A percentile compares a stretch with the other conserved stretches of the same genome.
Evolutionary conservation across 1,140 invertebrate genomes (phyloP).

Genomic region (Eumaeus atala): DNA sequence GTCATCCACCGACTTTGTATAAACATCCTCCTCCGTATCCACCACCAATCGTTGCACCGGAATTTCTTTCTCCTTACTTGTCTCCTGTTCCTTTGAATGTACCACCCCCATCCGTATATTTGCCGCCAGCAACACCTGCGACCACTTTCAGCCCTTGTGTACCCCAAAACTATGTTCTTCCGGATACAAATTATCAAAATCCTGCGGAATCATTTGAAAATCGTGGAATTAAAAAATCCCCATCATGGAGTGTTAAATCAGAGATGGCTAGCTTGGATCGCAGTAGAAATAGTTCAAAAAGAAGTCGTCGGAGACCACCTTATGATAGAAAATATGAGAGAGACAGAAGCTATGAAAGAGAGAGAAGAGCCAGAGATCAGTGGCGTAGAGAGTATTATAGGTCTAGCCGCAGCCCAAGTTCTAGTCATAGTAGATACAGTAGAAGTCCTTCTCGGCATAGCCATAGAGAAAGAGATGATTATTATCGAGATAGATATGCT

Average conservation of each 20-base stretch:
- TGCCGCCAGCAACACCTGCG: constrained; percentile 9
- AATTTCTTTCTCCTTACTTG: constrained; percentile 2
- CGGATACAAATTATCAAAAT: background rate
- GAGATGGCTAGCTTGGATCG: background rate
- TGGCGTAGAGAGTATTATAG: constrained; percentile 14
- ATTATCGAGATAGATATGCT: constrained; percentile 33
- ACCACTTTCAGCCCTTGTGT: constrained; percentile 16
- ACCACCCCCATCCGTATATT: constrained; percentile 28
- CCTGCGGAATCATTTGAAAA: constrained; percentile 1
- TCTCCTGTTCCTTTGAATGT: constrained; percentile 23
- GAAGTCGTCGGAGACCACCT: constrained; percentile 3
- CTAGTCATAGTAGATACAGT: constrained; percentile 24
- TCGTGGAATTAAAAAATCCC: background rate
- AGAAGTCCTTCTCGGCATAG: constrained; percentile 38
- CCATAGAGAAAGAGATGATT: constrained; percentile 28
- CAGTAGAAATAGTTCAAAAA: background rate
- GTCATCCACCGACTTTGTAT: constrained; percentile 26
- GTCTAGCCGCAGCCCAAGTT: constrained; percentile 35
- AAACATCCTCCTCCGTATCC: constrained; percentile 25
- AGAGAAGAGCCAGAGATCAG: constrained; percentile 23
- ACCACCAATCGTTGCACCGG: background rate
- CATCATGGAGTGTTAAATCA: constrained; percentile 10
- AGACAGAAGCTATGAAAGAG: constrained; percentile 32
- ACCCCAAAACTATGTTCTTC: constrained; percentile 8
- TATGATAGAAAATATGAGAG: constrained; percentile 22